These are phyloP conservation scores for Cygnus atratus DNA, from an alignment of 2,113 vertebrate genomes.

Conservation along the genomic window DNA sequence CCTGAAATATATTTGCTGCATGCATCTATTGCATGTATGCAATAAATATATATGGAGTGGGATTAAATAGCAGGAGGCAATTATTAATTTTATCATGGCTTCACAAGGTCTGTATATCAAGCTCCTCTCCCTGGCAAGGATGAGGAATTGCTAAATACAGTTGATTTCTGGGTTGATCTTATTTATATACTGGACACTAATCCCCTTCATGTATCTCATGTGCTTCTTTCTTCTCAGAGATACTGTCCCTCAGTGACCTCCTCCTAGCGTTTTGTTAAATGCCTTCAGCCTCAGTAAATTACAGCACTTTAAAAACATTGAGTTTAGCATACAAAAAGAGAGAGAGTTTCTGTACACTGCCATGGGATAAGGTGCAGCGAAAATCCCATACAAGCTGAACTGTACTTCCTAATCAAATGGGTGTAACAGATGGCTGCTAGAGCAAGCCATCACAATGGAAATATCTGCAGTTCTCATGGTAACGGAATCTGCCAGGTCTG, in stretches of 20 bases:
- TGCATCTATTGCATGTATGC: neutral
- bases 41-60: neutral
- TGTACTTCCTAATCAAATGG: slow-evolving; percentile 91
- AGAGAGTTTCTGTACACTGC: slow-evolving; percentile 72
- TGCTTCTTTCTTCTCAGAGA: slow-evolving; percentile 71
- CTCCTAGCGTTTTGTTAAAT: slow-evolving; percentile 76
- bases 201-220: slow-evolving; percentile 64
- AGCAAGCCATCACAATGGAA: slow-evolving; percentile 92
- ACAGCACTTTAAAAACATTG: slow-evolving; percentile 77
- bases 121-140: slow-evolving; percentile 31
- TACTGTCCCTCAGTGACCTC: slow-evolving; percentile 74
- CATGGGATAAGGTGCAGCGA: slow-evolving; percentile 84
- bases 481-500: slow-evolving; percentile 91
- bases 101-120: slow-evolving; percentile 39
- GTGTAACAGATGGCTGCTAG: slow-evolving; percentile 97
- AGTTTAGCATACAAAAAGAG: slow-evolving; percentile 81
- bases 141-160: slow-evolving; percentile 61
- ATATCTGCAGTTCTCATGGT: slow-evolving; percentile 93
- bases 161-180: slow-evolving; percentile 73
- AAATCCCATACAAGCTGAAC: slow-evolving; percentile 84
- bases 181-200: slow-evolving; percentile 69
- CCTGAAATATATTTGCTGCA: neutral
- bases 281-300: slow-evolving; percentile 75
- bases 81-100: slow-evolving; percentile 43
- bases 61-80: slow-evolving; percentile 41